Conservation (phyloP, 2,888 invertebrate genomes). For the Pyrgus malvae region DNA sequence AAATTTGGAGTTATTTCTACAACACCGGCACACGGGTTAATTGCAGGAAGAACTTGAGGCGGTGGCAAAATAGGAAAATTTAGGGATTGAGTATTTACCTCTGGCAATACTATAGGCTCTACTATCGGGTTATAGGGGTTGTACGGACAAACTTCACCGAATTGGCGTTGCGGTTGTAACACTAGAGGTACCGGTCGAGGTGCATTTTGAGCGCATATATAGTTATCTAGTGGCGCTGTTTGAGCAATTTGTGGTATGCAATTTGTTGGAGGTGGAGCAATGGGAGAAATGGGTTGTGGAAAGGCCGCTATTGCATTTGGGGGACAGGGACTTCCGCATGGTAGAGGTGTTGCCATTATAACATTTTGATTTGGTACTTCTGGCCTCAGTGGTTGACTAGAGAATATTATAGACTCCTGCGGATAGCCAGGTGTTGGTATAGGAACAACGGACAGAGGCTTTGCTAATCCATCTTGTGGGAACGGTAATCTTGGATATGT, state of each 20-base stretch:
- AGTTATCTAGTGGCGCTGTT: slow-evolving; percentile 30
- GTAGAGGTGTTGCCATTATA: slow-evolving; percentile 1
- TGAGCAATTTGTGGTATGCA: slow-evolving; percentile 23
- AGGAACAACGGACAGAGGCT: slow-evolving; percentile 14
- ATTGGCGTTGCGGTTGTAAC: slow-evolving; percentile 27
- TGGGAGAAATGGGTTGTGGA: slow-evolving; percentile 2
- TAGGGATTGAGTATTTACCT: slow-evolving; percentile 3
- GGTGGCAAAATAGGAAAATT: slow-evolving; percentile 28
- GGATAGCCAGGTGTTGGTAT: slow-evolving; percentile 11
- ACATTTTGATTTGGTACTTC: slow-evolving; percentile 6
- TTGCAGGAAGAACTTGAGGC: slow-evolving; percentile 20
- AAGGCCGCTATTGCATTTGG: background rate
- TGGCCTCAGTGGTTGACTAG: slow-evolving; percentile 5
- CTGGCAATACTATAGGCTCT: slow-evolving; percentile 10
- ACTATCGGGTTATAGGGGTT: slow-evolving; percentile 15
- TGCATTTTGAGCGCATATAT: slow-evolving; percentile 24
- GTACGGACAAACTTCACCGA: slow-evolving; percentile 11
- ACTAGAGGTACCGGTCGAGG: slow-evolving; percentile 28
- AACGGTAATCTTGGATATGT: slow-evolving; percentile 4
- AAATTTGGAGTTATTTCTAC: slow-evolving; percentile 25
- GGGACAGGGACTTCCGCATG: background rate
- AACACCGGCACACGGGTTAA: slow-evolving; percentile 14
- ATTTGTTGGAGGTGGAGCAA: background rate
- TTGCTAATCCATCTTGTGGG: background rate
- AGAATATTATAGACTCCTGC: slow-evolving; percentile 17